Percentiles rank a stretch among this genome's conserved stretches.
These are phyloP conservation scores for Cyphomyrus discorhynchus DNA, from an alignment of 2,113 vertebrate species.

Conservation along the genomic window DNA sequence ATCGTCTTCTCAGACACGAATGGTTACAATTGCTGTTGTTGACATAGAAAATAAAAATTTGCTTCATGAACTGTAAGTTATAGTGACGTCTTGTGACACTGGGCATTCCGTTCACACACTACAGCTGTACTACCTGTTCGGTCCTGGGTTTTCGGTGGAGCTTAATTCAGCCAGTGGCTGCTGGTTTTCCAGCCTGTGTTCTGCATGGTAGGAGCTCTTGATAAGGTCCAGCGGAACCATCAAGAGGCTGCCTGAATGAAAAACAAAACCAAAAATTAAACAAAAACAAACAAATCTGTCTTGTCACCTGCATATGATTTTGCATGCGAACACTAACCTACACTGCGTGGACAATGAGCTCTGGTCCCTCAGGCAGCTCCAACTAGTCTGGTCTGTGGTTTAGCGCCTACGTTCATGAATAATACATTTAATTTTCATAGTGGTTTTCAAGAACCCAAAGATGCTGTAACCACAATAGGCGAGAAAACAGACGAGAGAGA, in stretches of 20 bases:
- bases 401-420: not conserved
- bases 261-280: not conserved
- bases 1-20: conserved; percentile 54
- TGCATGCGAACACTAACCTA: not conserved
- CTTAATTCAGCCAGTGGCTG: conserved; percentile 42
- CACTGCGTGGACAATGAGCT: not conserved
- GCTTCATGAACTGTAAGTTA: conserved; percentile 58
- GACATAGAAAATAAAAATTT: conserved; percentile 44
- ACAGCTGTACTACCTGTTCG: not conserved
- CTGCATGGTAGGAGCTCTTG: conserved; percentile 60
- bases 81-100: conserved; percentile 64
- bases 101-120: conserved; percentile 62
- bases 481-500: not conserved
- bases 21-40: conserved; percentile 48
- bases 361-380: not conserved
- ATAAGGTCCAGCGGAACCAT: not conserved
- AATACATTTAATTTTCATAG: not conserved
- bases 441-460: not conserved
- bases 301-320: not conserved
- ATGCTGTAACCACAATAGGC: not conserved
- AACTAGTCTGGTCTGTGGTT: not conserved
- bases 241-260: not conserved
- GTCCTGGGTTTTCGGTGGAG: not conserved
- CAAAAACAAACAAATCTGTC: not conserved
- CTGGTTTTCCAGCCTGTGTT: conserved; percentile 49